phyloP scores from a whole-genome alignment of 2,113 vertebrate genomes.

The Ploceus nigricollis region DNA sequence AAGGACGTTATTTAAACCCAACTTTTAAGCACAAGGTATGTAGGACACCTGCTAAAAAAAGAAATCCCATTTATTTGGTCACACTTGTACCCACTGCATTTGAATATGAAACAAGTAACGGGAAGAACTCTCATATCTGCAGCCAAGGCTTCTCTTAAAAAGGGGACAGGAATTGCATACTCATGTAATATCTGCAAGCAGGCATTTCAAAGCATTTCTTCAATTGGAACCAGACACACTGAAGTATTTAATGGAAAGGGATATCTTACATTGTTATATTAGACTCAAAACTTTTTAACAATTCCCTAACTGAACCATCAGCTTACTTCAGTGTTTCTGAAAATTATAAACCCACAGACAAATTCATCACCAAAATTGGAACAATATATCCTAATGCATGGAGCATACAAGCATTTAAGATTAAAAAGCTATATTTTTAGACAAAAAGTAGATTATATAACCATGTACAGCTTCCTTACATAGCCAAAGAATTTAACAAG shows the following conservation, averaged over 20 bases:
- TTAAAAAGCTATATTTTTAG: constrained; percentile 31
- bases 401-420: constrained; percentile 17
- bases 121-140: not conserved
- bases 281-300: not conserved
- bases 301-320: not conserved
- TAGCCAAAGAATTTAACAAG: constrained; percentile 64
- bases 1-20: not conserved
- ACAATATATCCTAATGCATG: not conserved
- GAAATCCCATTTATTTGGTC: not conserved
- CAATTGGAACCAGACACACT: constrained; percentile 34
- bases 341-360: not conserved
- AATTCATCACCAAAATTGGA: not conserved
- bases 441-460: constrained; percentile 55
- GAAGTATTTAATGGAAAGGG: not conserved
- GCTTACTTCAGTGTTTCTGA: not conserved
- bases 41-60: not conserved
- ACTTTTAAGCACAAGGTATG: not conserved
- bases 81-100: not conserved
- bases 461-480: constrained; percentile 51
- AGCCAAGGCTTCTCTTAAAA: not conserved
- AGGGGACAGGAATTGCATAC: not conserved
- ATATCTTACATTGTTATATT: not conserved
- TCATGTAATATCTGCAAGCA: not conserved
- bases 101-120: not conserved
- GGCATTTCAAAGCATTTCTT: constrained; percentile 16